phyloP scores from a whole-genome alignment of 1,140 invertebrate genomes.

The Drosophila albomicans region DNA sequence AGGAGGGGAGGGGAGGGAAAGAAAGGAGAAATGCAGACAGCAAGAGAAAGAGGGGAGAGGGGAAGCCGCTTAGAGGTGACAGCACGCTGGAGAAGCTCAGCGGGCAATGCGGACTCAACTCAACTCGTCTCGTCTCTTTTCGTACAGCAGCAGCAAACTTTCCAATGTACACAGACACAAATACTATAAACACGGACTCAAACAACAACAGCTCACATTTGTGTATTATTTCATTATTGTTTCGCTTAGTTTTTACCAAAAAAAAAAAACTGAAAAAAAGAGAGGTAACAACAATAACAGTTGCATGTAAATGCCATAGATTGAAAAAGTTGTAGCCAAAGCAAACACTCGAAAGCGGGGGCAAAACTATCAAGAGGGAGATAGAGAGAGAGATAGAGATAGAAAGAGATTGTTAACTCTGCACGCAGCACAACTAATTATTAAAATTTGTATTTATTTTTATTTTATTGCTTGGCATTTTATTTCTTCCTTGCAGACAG shows the following conservation, averaged over 20 bases:
- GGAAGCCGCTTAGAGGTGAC: slow-evolving; percentile 49
- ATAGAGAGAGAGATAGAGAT: neutral
- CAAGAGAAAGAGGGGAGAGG: neutral
- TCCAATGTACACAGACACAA: slow-evolving; percentile 62
- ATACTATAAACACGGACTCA: neutral
- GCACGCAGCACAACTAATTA: too few relatives aligned
- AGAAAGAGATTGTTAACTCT: neutral
- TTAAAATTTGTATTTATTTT: neutral
- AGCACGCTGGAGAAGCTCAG: slow-evolving; percentile 59
- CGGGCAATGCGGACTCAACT: slow-evolving; percentile 41
- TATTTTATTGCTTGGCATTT: neutral
- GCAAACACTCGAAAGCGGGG: neutral
- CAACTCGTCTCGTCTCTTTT: too few relatives aligned
- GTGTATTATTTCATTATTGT: slow-evolving; percentile 76
- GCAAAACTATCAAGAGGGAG: too few relatives aligned
- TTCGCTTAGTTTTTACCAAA: slow-evolving; percentile 55
- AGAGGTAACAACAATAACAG: slow-evolving; percentile 34
- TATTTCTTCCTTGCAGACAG: neutral
- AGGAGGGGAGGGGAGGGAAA: neutral
- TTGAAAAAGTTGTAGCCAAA: slow-evolving; percentile 44
- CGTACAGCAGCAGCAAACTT: slow-evolving; percentile 65
- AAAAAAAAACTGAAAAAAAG: neutral
- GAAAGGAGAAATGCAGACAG: neutral
- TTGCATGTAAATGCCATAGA: slow-evolving; percentile 34
- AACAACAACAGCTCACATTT: slow-evolving; percentile 31